phyloP scores from a whole-genome alignment of 1,140 invertebrate species.

The Radopholus similis region DNA sequence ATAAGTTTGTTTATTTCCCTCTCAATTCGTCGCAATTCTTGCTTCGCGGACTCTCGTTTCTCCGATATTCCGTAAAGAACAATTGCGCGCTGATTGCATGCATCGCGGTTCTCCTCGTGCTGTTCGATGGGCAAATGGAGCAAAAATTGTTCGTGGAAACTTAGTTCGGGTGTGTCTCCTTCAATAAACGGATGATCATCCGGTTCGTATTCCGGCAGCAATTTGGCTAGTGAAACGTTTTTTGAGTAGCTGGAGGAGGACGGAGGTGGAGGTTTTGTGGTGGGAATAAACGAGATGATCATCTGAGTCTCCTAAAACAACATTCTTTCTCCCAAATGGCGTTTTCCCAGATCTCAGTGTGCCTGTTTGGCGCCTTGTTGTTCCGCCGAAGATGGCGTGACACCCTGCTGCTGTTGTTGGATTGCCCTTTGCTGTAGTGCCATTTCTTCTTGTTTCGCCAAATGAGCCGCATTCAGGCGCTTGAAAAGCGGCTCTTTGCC shows the following conservation, averaged over 20 bases:
- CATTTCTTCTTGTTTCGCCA: not conserved
- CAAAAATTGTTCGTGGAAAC: conserved; percentile 41
- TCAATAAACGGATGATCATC: conserved; percentile 38
- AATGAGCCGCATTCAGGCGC: not conserved
- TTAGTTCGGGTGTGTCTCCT: not conserved
- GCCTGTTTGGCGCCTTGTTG: no score
- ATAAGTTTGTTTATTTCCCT: conserved; percentile 42
- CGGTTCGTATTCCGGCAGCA: conserved; percentile 11
- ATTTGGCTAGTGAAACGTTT: conserved; percentile 4
- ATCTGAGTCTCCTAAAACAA: conserved; percentile 24
- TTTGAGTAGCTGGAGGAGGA: not conserved
- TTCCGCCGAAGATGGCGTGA: no score
- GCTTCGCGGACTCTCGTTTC: conserved; percentile 29
- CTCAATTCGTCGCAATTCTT: conserved; percentile 30
- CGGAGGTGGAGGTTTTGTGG: not conserved
- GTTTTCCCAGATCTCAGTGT: no score
- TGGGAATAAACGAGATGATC: conserved; percentile 46
- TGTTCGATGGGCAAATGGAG: conserved; percentile 43
- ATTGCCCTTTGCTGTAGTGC: not conserved
- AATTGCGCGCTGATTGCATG: conserved; percentile 36
- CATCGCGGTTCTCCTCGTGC: conserved; percentile 16
- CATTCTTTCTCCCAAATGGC: no score
- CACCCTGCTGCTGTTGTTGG: not conserved
- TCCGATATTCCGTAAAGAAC: conserved; percentile 43
- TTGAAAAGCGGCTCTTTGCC: conserved; percentile 1